Conservation (phyloP, 2,888 invertebrate genomes). For the Tanypteryx hageni region DNA sequence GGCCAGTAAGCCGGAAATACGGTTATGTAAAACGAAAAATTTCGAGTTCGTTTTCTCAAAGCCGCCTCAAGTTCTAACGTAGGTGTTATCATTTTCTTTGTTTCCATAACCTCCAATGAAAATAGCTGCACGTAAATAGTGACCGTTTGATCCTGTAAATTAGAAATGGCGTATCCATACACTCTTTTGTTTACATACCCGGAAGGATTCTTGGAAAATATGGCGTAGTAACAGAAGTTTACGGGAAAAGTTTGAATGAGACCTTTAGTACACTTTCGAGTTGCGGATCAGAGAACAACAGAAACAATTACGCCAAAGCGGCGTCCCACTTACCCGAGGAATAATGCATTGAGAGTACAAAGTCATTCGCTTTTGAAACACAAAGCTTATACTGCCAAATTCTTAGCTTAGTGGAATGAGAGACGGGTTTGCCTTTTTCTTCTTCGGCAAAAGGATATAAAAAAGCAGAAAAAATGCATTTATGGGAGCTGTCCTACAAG, state of each 20-base stretch:
- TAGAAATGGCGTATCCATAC: neutral
- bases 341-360: neutral
- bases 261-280: neutral
- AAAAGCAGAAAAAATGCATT: too few relatives aligned
- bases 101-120: neutral
- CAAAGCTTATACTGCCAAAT: neutral
- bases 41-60: too few relatives aligned
- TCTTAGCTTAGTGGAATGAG: too few relatives aligned
- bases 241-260: slow-evolving; percentile 17
- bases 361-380: neutral
- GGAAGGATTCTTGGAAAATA: neutral
- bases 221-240: neutral
- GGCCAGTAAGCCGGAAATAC: too few relatives aligned
- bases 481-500: too few relatives aligned
- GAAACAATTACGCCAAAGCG: neutral
- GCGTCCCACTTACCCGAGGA: neutral
- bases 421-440: too few relatives aligned
- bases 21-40: too few relatives aligned
- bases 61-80: too few relatives aligned
- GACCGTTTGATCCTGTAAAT: neutral
- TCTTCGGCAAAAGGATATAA: too few relatives aligned
- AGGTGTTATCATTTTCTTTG: neutral
- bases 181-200: neutral
- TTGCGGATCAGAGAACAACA: neutral
- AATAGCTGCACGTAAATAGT: neutral